Evolutionary conservation across 1,140 invertebrate species (phyloP), one percentile per base, ranked within the genome.

Genomic region (Lepidurus couesii): DNA sequence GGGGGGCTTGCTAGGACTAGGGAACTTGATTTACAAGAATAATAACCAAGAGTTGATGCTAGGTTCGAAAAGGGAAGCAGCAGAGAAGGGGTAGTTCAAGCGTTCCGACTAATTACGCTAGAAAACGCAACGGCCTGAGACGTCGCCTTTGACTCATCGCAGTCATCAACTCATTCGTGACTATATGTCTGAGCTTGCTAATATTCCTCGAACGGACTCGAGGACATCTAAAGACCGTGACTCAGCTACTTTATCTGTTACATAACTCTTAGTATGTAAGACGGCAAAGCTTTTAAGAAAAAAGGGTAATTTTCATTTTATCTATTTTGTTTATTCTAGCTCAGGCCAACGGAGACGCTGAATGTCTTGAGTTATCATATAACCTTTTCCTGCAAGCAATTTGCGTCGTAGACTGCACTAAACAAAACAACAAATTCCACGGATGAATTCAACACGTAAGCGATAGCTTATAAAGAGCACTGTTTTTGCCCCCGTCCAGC

Each of bases 21-120:
- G 47, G 21, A 65, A 65, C 53, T 21, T 65, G 53, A n/a, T n/a
- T 7, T 65, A 65, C 13, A 11, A 65, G 9, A 65, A 65, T 65
- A 16, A 65, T 16, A 13, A 65, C 53, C 13, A 9, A 1, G 9
- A 65, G 53, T 21, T 65, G 16, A 13, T 13, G 53, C 8, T 65
- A 65, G 53, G 16, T 13, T 21, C 13, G 53, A 65, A 65, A 65
- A 65, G 53, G 53, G 21, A 13, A 65, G n/a, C 16, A 65, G 13
- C 53, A 21, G 16, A 65, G 53, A 9, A 16, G 21, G 53, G 13
- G 53, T 65, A 65, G 53, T 21, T 65, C 16, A 65, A 65, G 53
- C 53, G 53, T 65, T 65, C 53, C 53, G 53, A 21, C 53, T 65
- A 65, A 65, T 65, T 65, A 65, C 13, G 53, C 21, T 65, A 21